Evolutionary conservation across 2,888 invertebrate species (phyloP), one percentile per base, ranked within the genome.

Genomic region (Phyllotreta striolata): DNA sequence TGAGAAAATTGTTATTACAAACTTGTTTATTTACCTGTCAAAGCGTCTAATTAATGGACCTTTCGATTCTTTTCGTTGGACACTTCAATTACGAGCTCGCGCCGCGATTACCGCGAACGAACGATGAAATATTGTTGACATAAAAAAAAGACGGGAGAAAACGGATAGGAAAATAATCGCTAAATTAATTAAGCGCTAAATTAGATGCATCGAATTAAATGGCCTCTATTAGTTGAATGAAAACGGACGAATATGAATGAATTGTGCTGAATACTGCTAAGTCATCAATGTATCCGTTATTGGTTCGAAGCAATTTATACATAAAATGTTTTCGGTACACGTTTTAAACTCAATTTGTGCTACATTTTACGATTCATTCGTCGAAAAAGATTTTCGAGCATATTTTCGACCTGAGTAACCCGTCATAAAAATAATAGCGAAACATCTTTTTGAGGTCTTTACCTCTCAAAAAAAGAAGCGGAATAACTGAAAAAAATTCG

Each of bases 341-440:
- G 4, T 24, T 24, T 24, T 24, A 24, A 24, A 24, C 24, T 4
- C 24, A 24, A 24, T 24, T 24, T 24, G n/a, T n/a, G 24, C 24
- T 24, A 4, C 24, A 4, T 24, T 24, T 24, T 24, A 24, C 24
- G 24, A 24, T 24, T 24, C 24, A 24, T 24, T 24, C 24, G 24
- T 24, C 1, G 24, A 24, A 24, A 24, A 24, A 1, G 24, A 24
- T 24, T n/a, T n/a, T n/a, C n/a, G 24, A 4, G 12, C 44, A 43
- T 34, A 41, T 35, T 43, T 52, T 52, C 54, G 40, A 54, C 54
- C 71, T 73, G 73, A 71, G 70, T 70, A 74, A 67, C 71, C 71
- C 4, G 24, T 24, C 70, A 70, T 70, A 72, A 63, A 65, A 67
- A 70, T 66, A 71, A 14, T 44, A 44, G 44, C 44, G 44, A 44